Base-by-base conservation (phyloP, 2,797 vertebrate species). In the Mormyrops boulengeri region DNA sequence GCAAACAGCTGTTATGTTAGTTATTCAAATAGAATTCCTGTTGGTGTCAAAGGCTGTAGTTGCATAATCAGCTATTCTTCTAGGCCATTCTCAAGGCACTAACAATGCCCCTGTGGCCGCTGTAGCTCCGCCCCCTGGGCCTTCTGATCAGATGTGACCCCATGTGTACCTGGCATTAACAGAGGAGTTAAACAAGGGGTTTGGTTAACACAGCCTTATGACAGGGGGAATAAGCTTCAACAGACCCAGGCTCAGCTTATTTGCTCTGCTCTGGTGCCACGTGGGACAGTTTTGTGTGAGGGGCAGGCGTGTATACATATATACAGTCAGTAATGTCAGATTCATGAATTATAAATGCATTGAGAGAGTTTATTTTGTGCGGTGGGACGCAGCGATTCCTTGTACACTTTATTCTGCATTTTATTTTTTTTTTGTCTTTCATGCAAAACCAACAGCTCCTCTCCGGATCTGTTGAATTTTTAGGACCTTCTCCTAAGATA, bases 1-100 rank as follows among this genome's bases (percentile, higher is more conserved):
- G 98, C 96, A 98, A 99, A 98, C 99, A 99, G 98, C 98, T 99
- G 99, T 97, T 99, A 97, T 96, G 96, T 97, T 97, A 97, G 97
- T 97, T 97, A 98, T 99, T 99, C 97, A 98, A 97, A 98, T 97
- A 97, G 96, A 97, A 98, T 97, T 97, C 97, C 96, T 97, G 96
- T 96, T 97, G 96, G 96, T 96, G 96, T 97, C 96, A 94, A 95
- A 96, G 94, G 95, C 94, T 96, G 96, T 97, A 96, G 96, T 97
- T 96, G 96, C 96, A 97, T 97, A 98, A 97, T 97, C 97, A 97
- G 97, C 97, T 96, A 97, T 99, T 99, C 97, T 98, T 97, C 95
- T 97, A 86, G 94, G 95, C 96, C 96, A 97, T 96, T 98, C 96
- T 97, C 94, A 95, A 97, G 96, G 95, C 96, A 91, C 95, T 98